Percentiles rank a stretch among this genome's conserved stretches.
Conservation (phyloP, 2,797 vertebrate species). For the Morelia viridis region DNA sequence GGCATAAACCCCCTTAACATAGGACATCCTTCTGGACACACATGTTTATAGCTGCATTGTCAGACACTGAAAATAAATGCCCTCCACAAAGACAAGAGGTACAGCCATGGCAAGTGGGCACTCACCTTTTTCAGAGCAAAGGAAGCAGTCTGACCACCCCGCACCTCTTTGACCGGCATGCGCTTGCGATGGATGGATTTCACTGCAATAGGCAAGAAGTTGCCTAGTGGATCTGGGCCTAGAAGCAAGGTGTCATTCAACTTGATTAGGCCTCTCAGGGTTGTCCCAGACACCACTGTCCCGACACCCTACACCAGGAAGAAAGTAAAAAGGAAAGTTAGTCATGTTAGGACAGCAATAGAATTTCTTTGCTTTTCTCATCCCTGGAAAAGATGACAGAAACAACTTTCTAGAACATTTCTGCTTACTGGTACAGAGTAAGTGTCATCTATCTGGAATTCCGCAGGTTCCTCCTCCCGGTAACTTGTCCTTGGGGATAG, state of each 20-base stretch:
- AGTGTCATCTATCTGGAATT: conserved; percentile 98
- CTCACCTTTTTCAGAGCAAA: conserved; percentile 96
- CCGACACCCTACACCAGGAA: conserved; percentile 88
- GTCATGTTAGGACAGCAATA: not conserved
- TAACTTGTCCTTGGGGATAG: conserved; percentile 94
- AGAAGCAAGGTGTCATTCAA: conserved; percentile 95
- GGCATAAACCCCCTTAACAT: not conserved
- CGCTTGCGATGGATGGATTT: conserved; percentile 98
- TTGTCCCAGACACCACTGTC: conserved; percentile 97
- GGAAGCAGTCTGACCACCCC: conserved; percentile 96
- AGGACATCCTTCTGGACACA: not conserved
- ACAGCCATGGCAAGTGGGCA: not conserved
- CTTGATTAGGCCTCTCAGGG: conserved; percentile 92
- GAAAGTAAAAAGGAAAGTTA: not conserved
- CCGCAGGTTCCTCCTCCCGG: conserved; percentile 92
- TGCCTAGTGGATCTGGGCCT: conserved; percentile 94
- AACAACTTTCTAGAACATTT: conserved; percentile 11
- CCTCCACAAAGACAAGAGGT: not conserved
- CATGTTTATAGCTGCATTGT: not conserved
- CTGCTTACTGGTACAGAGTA: conserved; percentile 92
- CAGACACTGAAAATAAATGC: not conserved
- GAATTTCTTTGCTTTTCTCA: conserved; percentile 17
- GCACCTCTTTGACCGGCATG: conserved; percentile 97
- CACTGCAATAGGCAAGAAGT: conserved; percentile 93
- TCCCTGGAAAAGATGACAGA: conserved; percentile 1